Evolutionary conservation across 2,888 invertebrate species (phyloP), one percentile per base, ranked within the genome.

Genomic region (Tillus elongatus): DNA sequence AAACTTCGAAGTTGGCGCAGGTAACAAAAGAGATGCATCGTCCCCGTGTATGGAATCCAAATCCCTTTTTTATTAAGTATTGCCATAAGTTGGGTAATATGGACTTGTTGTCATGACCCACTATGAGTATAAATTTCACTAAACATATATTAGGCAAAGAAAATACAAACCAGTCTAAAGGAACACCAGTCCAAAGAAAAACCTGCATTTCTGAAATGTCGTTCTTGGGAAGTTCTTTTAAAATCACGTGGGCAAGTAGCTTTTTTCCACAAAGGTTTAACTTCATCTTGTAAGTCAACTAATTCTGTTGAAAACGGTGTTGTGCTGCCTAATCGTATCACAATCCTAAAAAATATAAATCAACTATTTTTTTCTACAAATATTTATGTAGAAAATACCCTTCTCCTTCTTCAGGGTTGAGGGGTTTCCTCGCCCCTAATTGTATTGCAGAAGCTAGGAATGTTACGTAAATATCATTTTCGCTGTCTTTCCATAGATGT

Each of bases 101-200:
- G n/a, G n/a, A n/a, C n/a, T n/a, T n/a, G n/a, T n/a, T n/a, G n/a
- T n/a, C n/a, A n/a, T n/a, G n/a, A n/a, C n/a, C n/a, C n/a, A n/a
- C n/a, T n/a, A n/a, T n/a, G n/a, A n/a, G n/a, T 57, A 57, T 40
- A 13, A 33, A 35, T 15, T 33, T 32, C 32, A 6, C 35, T 34
- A 24, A 8, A 19, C 24, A 19, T n/a, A 19, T 19, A 8, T n/a
- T n/a, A 19, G n/a, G 24, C n/a, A 19, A n/a, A 6, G 6, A 19
- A 33, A 31, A 33, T 14, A 35, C 15, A 33, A 36, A 33, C 84
- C 72, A 91, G 68, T 63, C 79, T 75, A 60, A 91, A 91, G 35
- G 81, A 80, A 55, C 91, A 92, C 91, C 91, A 92, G 60, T 92
- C 91, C 10, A 91, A 63, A 16, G 79, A 75, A 52, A 90, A 79